Percentiles rank a stretch among this genome's conserved stretches.
Conservation (phyloP, 2,888 invertebrate species). For the Melipona beecheii region DNA sequence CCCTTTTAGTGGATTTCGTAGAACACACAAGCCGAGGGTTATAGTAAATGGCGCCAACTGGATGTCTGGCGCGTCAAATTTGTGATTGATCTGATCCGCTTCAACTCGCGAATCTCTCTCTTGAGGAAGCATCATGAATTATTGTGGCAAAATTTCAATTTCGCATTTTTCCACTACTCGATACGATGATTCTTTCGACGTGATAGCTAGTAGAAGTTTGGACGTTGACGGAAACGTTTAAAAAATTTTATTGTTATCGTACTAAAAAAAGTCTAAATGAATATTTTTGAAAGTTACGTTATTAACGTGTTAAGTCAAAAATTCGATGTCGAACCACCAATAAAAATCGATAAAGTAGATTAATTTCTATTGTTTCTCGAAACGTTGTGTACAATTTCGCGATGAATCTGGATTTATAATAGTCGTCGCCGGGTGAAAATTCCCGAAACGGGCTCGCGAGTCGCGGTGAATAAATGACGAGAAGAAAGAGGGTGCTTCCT, state of each 20-base stretch:
- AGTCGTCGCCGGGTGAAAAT: background rate
- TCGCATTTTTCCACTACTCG: too few relatives aligned
- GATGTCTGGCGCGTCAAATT: constrained; percentile 3
- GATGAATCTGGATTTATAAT: background rate
- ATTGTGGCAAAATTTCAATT: background rate
- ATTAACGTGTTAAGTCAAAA: too few relatives aligned
- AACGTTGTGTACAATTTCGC: too few relatives aligned
- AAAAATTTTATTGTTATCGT: too few relatives aligned
- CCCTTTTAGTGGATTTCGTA: constrained; percentile 57
- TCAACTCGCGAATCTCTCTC: background rate
- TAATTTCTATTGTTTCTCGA: too few relatives aligned
- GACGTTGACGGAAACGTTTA: too few relatives aligned
- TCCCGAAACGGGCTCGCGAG: background rate
- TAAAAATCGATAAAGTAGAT: too few relatives aligned
- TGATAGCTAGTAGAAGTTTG: too few relatives aligned
- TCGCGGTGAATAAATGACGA: constrained; percentile 11
- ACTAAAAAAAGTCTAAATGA: too few relatives aligned
- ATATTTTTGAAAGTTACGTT: too few relatives aligned
- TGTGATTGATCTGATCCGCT: constrained; percentile 37
- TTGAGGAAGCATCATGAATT: background rate
- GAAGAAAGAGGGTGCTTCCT: background rate
- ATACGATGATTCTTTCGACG: too few relatives aligned
- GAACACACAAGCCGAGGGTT: constrained; percentile 14
- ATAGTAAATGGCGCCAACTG: constrained; percentile 18
- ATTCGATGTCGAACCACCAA: too few relatives aligned